phyloP scores from a whole-genome alignment of 2,888 invertebrate species.

The Agriopis leucophaearia region DNA sequence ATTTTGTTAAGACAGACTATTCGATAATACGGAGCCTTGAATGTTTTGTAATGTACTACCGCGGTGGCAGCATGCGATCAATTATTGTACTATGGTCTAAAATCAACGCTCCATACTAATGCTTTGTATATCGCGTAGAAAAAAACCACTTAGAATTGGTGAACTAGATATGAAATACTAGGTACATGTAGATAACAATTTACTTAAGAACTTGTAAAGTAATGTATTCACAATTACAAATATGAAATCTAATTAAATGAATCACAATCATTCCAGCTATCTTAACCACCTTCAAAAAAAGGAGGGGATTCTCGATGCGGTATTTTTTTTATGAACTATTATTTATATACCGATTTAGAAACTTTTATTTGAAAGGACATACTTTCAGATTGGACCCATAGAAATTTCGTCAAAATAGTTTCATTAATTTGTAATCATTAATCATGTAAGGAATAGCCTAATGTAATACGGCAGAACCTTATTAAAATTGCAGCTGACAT shows the following conservation, averaged over 20 bases:
- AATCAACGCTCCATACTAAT: not conserved
- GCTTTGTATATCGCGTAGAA: slow-evolving; percentile 28
- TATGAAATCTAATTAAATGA: slow-evolving; percentile 6
- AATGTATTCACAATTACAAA: not conserved
- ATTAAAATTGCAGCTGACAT: slow-evolving; percentile 20
- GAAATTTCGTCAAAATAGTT: too few relatives aligned
- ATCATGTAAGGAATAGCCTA: not conserved
- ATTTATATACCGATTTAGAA: too few relatives aligned
- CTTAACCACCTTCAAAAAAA: too few relatives aligned
- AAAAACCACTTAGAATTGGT: not conserved
- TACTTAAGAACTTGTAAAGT: slow-evolving; percentile 6
- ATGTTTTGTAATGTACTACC: slow-evolving; percentile 5
- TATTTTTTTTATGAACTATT: too few relatives aligned
- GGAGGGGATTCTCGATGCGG: too few relatives aligned
- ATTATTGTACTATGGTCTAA: not conserved
- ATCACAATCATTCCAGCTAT: slow-evolving; percentile 8
- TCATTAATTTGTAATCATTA: slow-evolving; percentile 3
- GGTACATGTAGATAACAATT: slow-evolving; percentile 10
- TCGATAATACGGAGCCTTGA: slow-evolving; percentile 4
- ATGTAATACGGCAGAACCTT: not conserved
- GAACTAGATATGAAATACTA: slow-evolving; percentile 19
- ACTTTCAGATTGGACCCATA: too few relatives aligned
- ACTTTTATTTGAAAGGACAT: too few relatives aligned
- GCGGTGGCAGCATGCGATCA: slow-evolving; percentile 17
- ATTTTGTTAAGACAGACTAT: not conserved